Evolutionary conservation across 2,113 vertebrate genomes (phyloP), one percentile per base, ranked within the genome.

Genomic region (Mola mola): DNA sequence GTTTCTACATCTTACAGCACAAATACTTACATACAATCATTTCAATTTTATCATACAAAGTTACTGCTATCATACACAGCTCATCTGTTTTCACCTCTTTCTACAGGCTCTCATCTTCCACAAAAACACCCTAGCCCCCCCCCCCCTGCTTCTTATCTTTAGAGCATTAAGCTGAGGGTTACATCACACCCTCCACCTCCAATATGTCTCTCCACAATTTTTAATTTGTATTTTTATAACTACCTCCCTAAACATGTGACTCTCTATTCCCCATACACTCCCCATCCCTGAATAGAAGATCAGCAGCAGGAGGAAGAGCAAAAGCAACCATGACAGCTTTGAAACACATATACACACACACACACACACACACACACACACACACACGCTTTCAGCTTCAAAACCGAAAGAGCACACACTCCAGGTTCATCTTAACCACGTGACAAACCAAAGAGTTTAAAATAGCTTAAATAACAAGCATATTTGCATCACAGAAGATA

Each of bases 151-250:
- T 42, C 20, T 38, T 16, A 38, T 37, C 31, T 81, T 79, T 82
- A 86, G 74, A 72, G 37, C 66, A 37, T 53, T 67, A 53, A 60
- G 75, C 66, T 75, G 55, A 44, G 17, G 46, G 74, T 87, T 87
- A 87, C 84, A 90, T 85, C 82, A 90, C 80, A 62, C 59, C 21
- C 42, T 63, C 59, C 37, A 67, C 62, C 60, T 62, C 50, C 55
- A 66, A 55, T 68, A 68, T 16, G 75, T 84, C 82, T 55, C 73
- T 80, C 66, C 37, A 25, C 79, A 84, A 82, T 81, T 87, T 88
- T 86, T 86, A 88, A 91, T 90, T 65, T 66, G 83, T 76, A 75
- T 85, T 88, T 91, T 91, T 84, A 87, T 82, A 88, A 63, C 62
- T 0, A n/a, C 51, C 61, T 75, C 67, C 57, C 37, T 75, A 50